Conservation (phyloP, 2,888 invertebrate genomes). For the Andrena bicolor region DNA sequence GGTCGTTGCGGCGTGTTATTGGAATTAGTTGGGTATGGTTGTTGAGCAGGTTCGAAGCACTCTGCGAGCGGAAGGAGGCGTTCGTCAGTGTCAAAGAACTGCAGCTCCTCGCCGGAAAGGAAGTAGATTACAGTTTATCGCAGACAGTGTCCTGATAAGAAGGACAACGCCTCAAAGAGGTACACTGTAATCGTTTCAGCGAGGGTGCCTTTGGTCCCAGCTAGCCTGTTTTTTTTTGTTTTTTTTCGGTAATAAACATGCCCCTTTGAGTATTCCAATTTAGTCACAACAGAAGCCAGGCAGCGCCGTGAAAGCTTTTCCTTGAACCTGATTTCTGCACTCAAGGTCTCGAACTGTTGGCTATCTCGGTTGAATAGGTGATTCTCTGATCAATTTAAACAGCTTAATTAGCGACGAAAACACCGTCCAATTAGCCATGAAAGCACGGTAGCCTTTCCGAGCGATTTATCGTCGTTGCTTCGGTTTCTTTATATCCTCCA, state of each 20-base stretch:
- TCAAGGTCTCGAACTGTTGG: too few relatives aligned
- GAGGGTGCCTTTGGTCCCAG: background rate
- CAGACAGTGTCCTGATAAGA: slow-evolving; percentile 50
- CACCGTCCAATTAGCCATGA: background rate
- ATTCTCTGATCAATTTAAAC: background rate
- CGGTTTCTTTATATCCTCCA: background rate
- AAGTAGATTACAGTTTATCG: slow-evolving; percentile 66
- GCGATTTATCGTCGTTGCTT: background rate
- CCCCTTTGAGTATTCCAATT: background rate
- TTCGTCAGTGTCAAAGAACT: slow-evolving; percentile 50
- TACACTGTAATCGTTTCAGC: slow-evolving; percentile 10
- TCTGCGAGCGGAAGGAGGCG: slow-evolving; percentile 33
- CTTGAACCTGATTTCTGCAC: too few relatives aligned
- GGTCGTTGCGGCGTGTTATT: background rate
- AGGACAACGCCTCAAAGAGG: slow-evolving; percentile 42
- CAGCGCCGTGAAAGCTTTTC: too few relatives aligned
- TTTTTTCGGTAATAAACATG: background rate
- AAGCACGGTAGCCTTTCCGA: background rate
- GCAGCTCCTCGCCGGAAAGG: slow-evolving; percentile 42
- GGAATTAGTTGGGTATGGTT: slow-evolving; percentile 1
- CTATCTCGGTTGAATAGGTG: background rate
- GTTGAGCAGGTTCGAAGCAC: slow-evolving; percentile 16
- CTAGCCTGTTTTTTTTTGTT: slow-evolving; percentile 18
- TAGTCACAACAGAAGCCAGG: background rate
- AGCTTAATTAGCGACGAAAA: background rate